Base-by-base conservation (phyloP, 2,113 vertebrate species). In the Agapornis roseicollis region DNA sequence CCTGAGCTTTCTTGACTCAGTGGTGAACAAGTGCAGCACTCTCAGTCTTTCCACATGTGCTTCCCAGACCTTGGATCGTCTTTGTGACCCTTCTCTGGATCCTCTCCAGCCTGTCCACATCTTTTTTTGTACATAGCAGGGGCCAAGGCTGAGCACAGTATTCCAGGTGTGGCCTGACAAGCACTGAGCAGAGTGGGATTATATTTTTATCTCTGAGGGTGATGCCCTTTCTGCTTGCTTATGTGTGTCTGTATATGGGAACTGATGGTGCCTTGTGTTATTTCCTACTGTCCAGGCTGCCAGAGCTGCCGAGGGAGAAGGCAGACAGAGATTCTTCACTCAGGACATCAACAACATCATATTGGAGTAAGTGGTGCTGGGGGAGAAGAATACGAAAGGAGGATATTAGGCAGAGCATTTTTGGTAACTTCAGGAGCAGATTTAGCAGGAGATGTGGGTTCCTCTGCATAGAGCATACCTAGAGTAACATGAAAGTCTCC, bases 301-400 rank as follows among this genome's bases (percentile, higher is more conserved):
- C 85, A 98, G 97, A 94, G 98, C 96, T 68, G 98, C 98, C 0
- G 98, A 99, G 61, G 99, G 99, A 65, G 99, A 99, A 95, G 98
- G 98, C 53, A 99, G 98, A 92, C 98, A 98, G 89, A 99, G 98
- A 85, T 98, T 99, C 97, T 99, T 99, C 96, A 99, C 98, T 88
- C 99, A 98, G 93, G 98, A 99, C 74, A 98, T 99, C 95, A 99
- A 99, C 95, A 98, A 95, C 49, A 97, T 99, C 93, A 98, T 99
- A 24, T 94, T 99, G 18, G 98, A 99, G 99, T 99, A 97, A 99
- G 99, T 63, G 86, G 37, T 23, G 7, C 49, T 31, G 13, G 49
- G 41, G 41, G 28, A 42, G 33, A 53, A 47, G 33, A 44, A 18
- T 61, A 56, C 69, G 68, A 47, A 73, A 64, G 60, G 46, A 64